Conservation (phyloP, 2,113 vertebrate species). For the Engystomops pustulosus region DNA sequence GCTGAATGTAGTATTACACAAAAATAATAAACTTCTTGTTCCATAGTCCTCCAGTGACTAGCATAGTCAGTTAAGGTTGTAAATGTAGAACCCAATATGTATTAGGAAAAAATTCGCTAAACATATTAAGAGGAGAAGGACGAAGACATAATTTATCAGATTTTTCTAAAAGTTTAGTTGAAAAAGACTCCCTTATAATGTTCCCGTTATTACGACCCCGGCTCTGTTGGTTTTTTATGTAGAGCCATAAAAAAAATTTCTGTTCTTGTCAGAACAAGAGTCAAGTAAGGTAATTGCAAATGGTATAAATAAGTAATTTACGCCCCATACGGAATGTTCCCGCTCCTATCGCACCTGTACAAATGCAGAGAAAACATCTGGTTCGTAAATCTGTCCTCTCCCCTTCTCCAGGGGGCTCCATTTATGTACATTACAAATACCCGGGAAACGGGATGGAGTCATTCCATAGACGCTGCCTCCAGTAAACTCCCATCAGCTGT, state of each 20-base stretch:
- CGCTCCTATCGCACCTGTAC: slow-evolving; percentile 48
- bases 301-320: slow-evolving; percentile 45
- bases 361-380: slow-evolving; percentile 55
- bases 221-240: slow-evolving; percentile 19
- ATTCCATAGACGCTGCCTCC: neutral
- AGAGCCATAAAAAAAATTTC: slow-evolving; percentile 10
- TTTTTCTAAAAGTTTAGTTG: neutral
- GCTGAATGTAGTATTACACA: too few species aligned
- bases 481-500: slow-evolving; percentile 24
- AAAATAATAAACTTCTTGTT: too few species aligned
- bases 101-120: too few species aligned
- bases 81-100: too few species aligned
- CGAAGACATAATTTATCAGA: neutral
- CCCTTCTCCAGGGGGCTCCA: slow-evolving; percentile 25
- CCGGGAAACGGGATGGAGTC: slow-evolving; percentile 47
- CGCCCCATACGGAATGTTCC: slow-evolving; percentile 47
- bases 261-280: slow-evolving; percentile 1
- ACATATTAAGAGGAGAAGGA: too few species aligned
- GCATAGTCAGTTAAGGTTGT: too few species aligned
- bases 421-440: slow-evolving; percentile 55
- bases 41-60: too few species aligned
- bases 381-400: slow-evolving; percentile 55
- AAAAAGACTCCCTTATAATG: slow-evolving; percentile 20
- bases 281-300: slow-evolving; percentile 45
- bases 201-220: neutral